Conservation (phyloP, 2,797 vertebrate genomes). For the Danio choprae region DNA sequence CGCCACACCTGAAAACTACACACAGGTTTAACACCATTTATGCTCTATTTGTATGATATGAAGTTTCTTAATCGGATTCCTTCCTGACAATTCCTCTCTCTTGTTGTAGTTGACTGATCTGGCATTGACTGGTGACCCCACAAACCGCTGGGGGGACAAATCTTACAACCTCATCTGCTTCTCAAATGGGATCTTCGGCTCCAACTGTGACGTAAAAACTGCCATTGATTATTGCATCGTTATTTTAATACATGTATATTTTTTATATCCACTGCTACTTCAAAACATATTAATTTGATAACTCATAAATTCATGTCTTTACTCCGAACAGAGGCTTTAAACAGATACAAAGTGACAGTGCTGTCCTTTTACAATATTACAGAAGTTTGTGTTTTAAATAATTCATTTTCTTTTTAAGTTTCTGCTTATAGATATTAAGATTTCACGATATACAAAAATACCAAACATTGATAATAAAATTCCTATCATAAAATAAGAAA, state of each 20-base stretch:
- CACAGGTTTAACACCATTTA: slow-evolving; percentile 76
- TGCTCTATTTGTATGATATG: slow-evolving; percentile 10
- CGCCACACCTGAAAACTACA: slow-evolving; percentile 86
- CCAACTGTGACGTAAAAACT: slow-evolving; percentile 89
- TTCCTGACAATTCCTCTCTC: background rate
- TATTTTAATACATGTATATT: background rate
- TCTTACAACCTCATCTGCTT: slow-evolving; percentile 88
- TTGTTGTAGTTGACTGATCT: slow-evolving; percentile 68
- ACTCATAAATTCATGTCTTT: background rate
- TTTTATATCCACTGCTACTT: background rate
- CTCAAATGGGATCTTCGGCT: slow-evolving; percentile 85
- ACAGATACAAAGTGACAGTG: background rate
- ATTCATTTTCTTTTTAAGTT: background rate
- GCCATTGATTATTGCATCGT: background rate
- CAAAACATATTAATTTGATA: background rate
- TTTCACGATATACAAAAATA: background rate
- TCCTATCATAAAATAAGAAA: too few species aligned
- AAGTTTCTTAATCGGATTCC: background rate
- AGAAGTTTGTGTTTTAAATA: background rate
- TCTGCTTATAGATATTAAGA: background rate
- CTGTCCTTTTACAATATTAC: background rate
- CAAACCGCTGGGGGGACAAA: slow-evolving; percentile 95
- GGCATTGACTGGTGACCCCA: slow-evolving; percentile 83
- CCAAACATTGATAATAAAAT: too few species aligned
- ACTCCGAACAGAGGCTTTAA: background rate